Conservation (phyloP, 2,797 vertebrate genomes). For the Sphaeramia orbicularis region DNA sequence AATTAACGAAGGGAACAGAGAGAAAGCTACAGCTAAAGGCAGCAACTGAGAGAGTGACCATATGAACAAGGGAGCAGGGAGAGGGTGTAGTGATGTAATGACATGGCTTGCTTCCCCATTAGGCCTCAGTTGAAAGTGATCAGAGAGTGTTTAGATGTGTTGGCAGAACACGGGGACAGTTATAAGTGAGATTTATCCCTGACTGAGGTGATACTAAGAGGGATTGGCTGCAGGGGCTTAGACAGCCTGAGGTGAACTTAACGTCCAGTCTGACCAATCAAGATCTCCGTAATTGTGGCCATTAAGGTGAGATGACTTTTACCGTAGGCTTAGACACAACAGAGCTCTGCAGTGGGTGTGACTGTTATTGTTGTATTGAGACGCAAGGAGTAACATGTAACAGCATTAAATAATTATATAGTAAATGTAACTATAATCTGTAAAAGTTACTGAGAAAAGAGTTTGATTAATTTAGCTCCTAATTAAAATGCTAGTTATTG, state of each 20-base stretch:
- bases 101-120: constrained; percentile 63
- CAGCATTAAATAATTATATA: too few relatives aligned
- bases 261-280: constrained; percentile 28
- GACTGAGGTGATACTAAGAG: constrained; percentile 73
- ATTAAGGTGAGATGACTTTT: constrained; percentile 1
- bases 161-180: constrained; percentile 69
- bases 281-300: constrained; percentile 23
- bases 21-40: constrained; percentile 37
- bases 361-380: too few relatives aligned
- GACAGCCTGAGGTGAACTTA: constrained; percentile 63
- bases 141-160: constrained; percentile 71
- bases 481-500: too few relatives aligned
- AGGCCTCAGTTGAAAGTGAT: constrained; percentile 76
- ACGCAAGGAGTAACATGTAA: too few relatives aligned
- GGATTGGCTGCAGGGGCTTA: constrained; percentile 69
- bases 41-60: constrained; percentile 39
- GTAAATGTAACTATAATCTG: too few relatives aligned
- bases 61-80: constrained; percentile 42
- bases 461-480: too few relatives aligned
- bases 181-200: constrained; percentile 81
- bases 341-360: not conserved
- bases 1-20: constrained; percentile 61
- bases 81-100: constrained; percentile 71
- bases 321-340: not conserved
- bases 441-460: too few relatives aligned